Base-by-base conservation (phyloP, 2,797 vertebrate genomes). In the Malacoraja senta region DNA sequence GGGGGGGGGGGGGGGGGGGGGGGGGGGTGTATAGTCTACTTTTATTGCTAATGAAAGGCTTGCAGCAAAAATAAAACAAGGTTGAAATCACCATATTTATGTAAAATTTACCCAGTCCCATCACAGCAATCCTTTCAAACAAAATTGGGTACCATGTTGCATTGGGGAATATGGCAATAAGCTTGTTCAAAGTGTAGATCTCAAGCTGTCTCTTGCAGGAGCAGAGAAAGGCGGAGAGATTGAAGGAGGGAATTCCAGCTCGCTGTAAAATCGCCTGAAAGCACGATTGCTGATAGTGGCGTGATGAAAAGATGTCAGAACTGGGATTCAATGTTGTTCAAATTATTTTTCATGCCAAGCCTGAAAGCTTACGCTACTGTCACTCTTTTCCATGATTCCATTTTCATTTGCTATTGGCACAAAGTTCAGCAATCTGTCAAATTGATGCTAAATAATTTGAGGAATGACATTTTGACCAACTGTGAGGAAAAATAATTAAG, bases 391-490 rank as follows among this genome's bases (percentile, higher is more conserved):
- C 61, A 29, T 86, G 58, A 15, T n/a, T 86, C 26, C n/a, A 1
- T 65, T 58, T 53, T 86, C 29, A 65, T n/a, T 86, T 86, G 83
- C 58, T 17, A 13, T 58, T n/a, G 83, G 83, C 83, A 86, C 26
- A 29, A 26, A 63, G 58, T 63, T 63, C 13, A 29, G 58, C 83
- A 86, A 17, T 86, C 83, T n/a, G 8, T 86, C 83, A 65, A 84
- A 58, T 84, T 61, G 81, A 24, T 61, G 53, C 53, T 53, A 26
- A 84, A 53, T 10, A 86, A 86, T 86, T 63, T 61, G 19, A 61
- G 83, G 58, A 63, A 86, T n/a, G 12, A n/a, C 58, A 86, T n/a
- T 86, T 86, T 86, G 83, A 65, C 83, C 83, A 86, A 61, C 83
- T 63, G 83, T 32, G 61, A 86, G 58, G 83, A 86, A 61, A 44